Evolutionary conservation across 1,140 invertebrate species (phyloP).

Genomic region (Geopemphigus sp.): DNA sequence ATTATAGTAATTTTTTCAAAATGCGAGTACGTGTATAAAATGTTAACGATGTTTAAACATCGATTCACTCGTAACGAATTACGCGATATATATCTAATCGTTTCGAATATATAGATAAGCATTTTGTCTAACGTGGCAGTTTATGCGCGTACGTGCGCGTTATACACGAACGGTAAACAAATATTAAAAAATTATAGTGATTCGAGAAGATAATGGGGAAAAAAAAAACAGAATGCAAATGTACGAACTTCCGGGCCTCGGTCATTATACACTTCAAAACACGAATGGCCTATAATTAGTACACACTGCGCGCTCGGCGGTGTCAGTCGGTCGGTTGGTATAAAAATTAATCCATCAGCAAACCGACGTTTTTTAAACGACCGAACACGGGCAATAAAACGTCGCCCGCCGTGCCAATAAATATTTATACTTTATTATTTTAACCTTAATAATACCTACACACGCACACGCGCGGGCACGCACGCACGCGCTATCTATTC

Average conservation of each 20-base stretch:
- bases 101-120: too few species aligned
- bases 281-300: constrained; percentile 8
- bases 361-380: constrained; percentile 7
- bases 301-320: background rate
- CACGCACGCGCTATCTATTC: too few species aligned
- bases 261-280: constrained; percentile 23
- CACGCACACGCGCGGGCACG: too few species aligned
- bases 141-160: too few species aligned
- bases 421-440: background rate
- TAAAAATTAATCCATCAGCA: background rate
- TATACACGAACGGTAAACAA: too few species aligned
- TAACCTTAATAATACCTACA: too few species aligned
- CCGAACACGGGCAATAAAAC: background rate
- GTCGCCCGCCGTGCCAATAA: background rate
- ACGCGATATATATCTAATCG: too few species aligned
- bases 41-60: too few species aligned
- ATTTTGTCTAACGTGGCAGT: too few species aligned
- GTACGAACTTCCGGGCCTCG: background rate
- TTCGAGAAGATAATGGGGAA: constrained; percentile 3
- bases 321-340: background rate
- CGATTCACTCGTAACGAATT: background rate
- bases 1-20: background rate
- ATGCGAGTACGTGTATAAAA: background rate
- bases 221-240: constrained; percentile 27
- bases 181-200: background rate